These are phyloP conservation scores for Gallinago paraguaiae DNA, from an alignment of 2,113 vertebrate genomes.

Conservation along the genomic window DNA sequence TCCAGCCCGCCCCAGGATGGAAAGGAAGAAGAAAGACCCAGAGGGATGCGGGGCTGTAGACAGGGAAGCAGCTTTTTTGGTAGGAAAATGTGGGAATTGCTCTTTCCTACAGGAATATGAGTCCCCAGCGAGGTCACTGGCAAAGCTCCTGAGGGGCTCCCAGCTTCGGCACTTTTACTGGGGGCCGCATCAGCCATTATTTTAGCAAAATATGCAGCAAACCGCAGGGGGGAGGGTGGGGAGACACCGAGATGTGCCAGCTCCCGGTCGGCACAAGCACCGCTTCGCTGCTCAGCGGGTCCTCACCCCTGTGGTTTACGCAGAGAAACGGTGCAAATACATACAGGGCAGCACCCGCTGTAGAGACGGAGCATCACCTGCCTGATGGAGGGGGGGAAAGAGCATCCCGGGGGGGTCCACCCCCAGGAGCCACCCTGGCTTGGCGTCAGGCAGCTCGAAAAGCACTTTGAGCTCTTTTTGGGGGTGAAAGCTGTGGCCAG, in stretches of 20 bases:
- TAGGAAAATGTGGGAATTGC: neutral
- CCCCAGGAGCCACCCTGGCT: neutral
- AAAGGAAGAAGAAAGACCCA: neutral
- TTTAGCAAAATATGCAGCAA: neutral
- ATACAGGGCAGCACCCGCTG: neutral
- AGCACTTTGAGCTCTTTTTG: neutral
- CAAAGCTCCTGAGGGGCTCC: neutral
- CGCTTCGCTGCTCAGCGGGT: neutral
- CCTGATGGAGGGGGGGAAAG: neutral
- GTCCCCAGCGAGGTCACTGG: neutral
- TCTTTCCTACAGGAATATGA: neutral
- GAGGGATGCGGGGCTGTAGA: neutral
- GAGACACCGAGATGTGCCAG: neutral
- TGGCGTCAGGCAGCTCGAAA: neutral
- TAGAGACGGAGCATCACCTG: neutral
- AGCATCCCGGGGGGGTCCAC: neutral
- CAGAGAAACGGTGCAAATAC: neutral
- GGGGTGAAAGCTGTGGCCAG: accelerated
- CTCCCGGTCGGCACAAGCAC: neutral
- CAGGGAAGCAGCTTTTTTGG: neutral
- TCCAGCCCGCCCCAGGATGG: accelerated
- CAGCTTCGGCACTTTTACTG: neutral
- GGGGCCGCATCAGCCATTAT: neutral
- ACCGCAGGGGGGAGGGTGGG: neutral
- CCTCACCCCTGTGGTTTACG: neutral